Base-by-base conservation (phyloP, 2,888 invertebrate species). In the Athripsodes cinereus region DNA sequence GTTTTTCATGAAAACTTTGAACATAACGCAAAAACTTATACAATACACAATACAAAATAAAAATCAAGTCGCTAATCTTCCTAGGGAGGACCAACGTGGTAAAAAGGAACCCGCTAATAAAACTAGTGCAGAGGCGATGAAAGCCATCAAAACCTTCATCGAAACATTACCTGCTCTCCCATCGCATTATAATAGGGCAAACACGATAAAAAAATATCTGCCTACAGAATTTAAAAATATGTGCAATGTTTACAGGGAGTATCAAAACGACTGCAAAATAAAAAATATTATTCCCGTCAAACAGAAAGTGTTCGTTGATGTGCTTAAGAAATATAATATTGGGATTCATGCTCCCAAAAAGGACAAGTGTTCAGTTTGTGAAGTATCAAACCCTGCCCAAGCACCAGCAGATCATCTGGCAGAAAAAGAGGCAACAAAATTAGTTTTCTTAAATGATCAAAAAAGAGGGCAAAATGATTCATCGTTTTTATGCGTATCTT, bases 401-500 rank as follows among this genome's bases (percentile, higher is more conserved):
- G 6, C 46, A 18, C 40, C n/a, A 19, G 13, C 35, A 20, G n/a
- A 44, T 13, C 16, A 53, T 40, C 2, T 53, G 18, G 1, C 16
- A 16, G 53, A 53, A 19, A 46, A 53, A 22, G 44, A 44, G 44
- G 22, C 13, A 53, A 21, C 22, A 21, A 53, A 40, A 53, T 40
- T 16, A 20, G 21, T n/a, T 22, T 40, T 44, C 40, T 19, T 40
- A 8, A 40, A 22, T 35, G 22, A 53, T 53, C 20, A 53, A 40
- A 53, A 21, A 5, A 35, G 22, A 40, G 21, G 34, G 21, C 16
- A 21, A 40, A 53, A 16, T 16, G 46, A 46, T 16, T 16, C 46
- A 8, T 6, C 16, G 6, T 46, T 18, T 6, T 6, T 46, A 6
- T 46, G 46, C 18, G 16, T 46, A 13, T 16, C 46, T 46, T 46